phyloP scores from a whole-genome alignment of 2,113 vertebrate genomes.

The Sinosuthora webbiana region DNA sequence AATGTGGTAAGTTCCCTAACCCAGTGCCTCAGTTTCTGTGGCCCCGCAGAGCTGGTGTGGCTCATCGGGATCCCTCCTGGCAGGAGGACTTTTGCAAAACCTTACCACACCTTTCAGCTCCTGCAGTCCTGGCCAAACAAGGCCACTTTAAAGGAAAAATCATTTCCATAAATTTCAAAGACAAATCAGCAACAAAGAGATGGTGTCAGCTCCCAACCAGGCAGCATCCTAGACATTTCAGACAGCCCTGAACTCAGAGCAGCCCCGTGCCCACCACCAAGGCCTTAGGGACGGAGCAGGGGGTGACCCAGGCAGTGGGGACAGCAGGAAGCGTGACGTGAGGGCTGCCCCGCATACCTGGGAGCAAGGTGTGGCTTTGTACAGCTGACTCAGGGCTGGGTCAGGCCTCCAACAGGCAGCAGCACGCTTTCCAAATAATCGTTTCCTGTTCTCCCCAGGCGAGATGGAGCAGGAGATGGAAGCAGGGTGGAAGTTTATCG shows the following conservation, averaged over 20 bases:
- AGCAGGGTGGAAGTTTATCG: not conserved
- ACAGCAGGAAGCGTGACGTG: constrained; percentile 38
- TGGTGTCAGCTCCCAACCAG: not conserved
- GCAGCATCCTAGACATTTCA: not conserved
- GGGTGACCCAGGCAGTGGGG: not conserved
- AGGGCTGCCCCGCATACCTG: constrained; percentile 46
- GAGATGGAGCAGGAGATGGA: not conserved
- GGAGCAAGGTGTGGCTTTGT: constrained; percentile 43
- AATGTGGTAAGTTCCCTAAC: not conserved
- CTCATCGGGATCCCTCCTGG: not conserved
- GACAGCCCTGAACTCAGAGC: not conserved
- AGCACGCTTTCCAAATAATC: constrained; percentile 12
- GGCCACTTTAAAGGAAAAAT: not conserved
- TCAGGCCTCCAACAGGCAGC: constrained; percentile 6
- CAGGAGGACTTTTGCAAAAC: not conserved
- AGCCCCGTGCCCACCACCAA: not conserved
- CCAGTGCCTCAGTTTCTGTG: not conserved
- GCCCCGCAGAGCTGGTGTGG: not conserved
- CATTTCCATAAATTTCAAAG: not conserved
- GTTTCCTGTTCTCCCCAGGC: constrained; percentile 18
- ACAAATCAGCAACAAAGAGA: not conserved
- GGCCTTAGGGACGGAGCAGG: not conserved
- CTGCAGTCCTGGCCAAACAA: not conserved
- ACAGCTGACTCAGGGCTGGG: constrained; percentile 60
- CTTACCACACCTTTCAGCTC: not conserved